Percentiles rank a stretch among this genome's conserved stretches.
Evolutionary conservation across 2,113 vertebrate genomes (phyloP).

Genomic region (Prionailurus bengalensis): DNA sequence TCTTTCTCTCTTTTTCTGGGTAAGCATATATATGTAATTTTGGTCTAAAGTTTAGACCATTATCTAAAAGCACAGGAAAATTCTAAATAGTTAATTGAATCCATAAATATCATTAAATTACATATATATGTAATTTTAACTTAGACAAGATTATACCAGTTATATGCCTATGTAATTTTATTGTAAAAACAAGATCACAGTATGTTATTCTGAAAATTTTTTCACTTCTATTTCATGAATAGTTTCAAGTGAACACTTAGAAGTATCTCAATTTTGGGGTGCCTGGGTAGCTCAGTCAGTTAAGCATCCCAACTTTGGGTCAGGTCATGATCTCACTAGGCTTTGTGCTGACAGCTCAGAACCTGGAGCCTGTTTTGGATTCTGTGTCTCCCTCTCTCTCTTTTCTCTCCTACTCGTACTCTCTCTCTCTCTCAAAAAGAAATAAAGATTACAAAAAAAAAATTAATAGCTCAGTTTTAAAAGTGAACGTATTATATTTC

Average conservation of each 20-base stretch:
- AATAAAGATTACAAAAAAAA: no score
- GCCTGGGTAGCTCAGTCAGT: no score
- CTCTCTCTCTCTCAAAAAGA: no score
- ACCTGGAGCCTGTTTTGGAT: no score
- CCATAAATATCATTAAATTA: conserved; percentile 8
- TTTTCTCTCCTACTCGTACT: no score
- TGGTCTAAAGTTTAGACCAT: background rate
- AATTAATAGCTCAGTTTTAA: background rate
- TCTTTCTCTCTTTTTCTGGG: no score
- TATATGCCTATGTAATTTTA: background rate
- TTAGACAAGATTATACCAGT: background rate
- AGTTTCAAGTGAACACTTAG: background rate
- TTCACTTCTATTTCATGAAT: conserved; percentile 33
- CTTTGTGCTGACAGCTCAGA: no score
- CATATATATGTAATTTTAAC: background rate
- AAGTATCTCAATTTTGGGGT: background rate
- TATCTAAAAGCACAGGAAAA: background rate
- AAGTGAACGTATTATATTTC: background rate
- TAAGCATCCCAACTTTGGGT: no score
- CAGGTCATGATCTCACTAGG: no score
- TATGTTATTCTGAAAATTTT: conserved; percentile 15
- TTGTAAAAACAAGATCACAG: conserved; percentile 8
- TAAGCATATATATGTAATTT: no score
- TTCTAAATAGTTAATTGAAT: background rate
- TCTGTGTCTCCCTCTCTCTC: no score